Base-by-base conservation (phyloP, 2,888 invertebrate genomes). In the Poecilobothrus nobilitatus region DNA sequence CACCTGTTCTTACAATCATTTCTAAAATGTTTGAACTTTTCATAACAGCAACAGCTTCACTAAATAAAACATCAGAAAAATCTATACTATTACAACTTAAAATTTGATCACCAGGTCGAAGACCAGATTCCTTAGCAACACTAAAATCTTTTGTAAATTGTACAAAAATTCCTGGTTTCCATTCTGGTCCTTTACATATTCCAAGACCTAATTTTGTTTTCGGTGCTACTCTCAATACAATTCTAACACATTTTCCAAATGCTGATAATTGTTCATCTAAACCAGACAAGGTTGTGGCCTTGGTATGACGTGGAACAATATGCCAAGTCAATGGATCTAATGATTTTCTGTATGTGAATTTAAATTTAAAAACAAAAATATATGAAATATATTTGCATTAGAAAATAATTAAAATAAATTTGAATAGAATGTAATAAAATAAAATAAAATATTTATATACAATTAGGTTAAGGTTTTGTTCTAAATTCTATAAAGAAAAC, bases 51-150 rank as follows among this genome's bases (percentile, higher is more conserved):
- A 93, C 90, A 68, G 93, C 93, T 84, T 94, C 92, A 76, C 89
- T 90, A 79, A 94, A 94, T 44, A 89, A 85, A 73, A 92, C 88
- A 80, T 91, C 90, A 69, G 86, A 84, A 77, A 90, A 90, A 76
- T 90, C 89, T 69, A 89, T 85, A 71, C 92, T 93, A 79, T 97
- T 96, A 80, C 95, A 95, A 74, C 91, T 90, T 68, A 95, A 81
- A 72, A 97, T 92, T 82, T 95, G 94, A 80, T 97, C 96, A 8
- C 95, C 95, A 0, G 94, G 92, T 75, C 92, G 86, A 20, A 97
- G 83, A 0, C 95, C 95, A 1, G 93, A 91, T 75, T 94, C 91
- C 66, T 92, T 86, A 0, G 95, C 95, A 69, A 95, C 89, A 65
- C 95, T 94, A 34, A 91, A 91, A 74, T 92, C 92, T 78, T 93